Conservation (phyloP, 2,113 vertebrate genomes). For the Oxyura jamaicensis region DNA sequence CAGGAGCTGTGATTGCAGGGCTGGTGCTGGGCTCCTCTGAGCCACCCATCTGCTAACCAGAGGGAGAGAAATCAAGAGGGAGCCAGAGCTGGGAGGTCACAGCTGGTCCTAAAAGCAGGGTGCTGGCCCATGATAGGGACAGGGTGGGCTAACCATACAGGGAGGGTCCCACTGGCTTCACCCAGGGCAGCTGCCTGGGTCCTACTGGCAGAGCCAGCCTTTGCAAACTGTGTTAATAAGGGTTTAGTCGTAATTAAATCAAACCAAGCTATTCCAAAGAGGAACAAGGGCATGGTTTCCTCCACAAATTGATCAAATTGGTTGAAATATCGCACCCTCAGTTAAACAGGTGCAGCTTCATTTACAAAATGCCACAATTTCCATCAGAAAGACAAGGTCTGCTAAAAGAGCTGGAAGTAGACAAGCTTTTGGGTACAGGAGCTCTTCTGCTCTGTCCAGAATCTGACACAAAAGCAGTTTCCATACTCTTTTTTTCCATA, state of each 20-base stretch:
- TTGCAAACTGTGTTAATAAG: background rate
- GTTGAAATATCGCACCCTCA: background rate
- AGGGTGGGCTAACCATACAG: background rate
- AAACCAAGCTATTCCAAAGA: conserved; percentile 10
- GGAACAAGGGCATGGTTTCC: background rate
- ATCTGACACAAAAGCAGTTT: background rate
- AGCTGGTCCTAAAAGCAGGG: background rate
- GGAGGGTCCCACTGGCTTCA: background rate
- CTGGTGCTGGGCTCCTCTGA: background rate
- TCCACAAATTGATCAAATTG: background rate
- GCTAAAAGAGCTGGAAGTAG: background rate
- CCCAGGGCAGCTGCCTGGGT: background rate
- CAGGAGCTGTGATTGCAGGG: rapidly evolving
- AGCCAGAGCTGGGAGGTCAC: background rate
- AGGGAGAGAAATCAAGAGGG: background rate
- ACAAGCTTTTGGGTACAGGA: background rate
- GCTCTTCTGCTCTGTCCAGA: background rate
- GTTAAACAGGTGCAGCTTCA: background rate
- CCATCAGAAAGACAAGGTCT: background rate
- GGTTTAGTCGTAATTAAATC: conserved; percentile 22
- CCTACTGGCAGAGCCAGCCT: background rate
- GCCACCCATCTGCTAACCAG: background rate
- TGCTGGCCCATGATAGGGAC: background rate
- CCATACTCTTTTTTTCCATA: background rate
- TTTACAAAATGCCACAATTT: background rate